Percentiles rank a stretch among this genome's conserved stretches.
These are phyloP conservation scores for Catalaphyllia jardinei DNA, from an alignment of 64 coral and sea anemone species.

Conservation along the genomic window DNA sequence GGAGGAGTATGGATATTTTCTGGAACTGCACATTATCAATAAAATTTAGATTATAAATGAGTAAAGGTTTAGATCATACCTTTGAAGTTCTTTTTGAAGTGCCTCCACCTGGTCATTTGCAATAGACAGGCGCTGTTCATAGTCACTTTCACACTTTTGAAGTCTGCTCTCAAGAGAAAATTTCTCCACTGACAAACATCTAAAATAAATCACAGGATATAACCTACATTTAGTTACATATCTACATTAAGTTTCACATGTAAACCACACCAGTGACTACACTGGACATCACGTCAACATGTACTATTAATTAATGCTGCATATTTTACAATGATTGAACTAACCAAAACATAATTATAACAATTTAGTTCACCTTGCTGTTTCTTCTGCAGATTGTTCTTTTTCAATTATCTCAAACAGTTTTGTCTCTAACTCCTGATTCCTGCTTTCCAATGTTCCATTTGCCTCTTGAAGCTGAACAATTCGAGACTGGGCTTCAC, in stretches of 20 bases:
- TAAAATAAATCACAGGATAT: constrained; percentile 4
- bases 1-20: no score
- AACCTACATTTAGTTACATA: not conserved
- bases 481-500: constrained; percentile 15
- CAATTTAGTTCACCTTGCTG: not conserved
- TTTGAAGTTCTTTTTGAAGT: constrained; percentile 60
- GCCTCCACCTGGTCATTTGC: constrained; percentile 46
- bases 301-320: no score
- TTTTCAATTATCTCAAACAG: constrained; percentile 56
- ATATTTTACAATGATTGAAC: no score
- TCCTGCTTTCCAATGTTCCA: constrained; percentile 47
- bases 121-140: constrained; percentile 56
- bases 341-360: not conserved
- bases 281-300: no score
- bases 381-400: constrained; percentile 61
- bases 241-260: no score
- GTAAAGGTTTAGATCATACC: constrained; percentile 24
- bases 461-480: constrained; percentile 39
- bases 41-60: not conserved
- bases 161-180: constrained; percentile 50
- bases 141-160: constrained; percentile 44
- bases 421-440: constrained; percentile 61
- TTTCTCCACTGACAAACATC: constrained; percentile 64
- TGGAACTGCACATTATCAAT: no score
- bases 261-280: no score